Base-by-base conservation (phyloP, 1,140 invertebrate genomes). In the Daktulosphaira vitifoliae region DNA sequence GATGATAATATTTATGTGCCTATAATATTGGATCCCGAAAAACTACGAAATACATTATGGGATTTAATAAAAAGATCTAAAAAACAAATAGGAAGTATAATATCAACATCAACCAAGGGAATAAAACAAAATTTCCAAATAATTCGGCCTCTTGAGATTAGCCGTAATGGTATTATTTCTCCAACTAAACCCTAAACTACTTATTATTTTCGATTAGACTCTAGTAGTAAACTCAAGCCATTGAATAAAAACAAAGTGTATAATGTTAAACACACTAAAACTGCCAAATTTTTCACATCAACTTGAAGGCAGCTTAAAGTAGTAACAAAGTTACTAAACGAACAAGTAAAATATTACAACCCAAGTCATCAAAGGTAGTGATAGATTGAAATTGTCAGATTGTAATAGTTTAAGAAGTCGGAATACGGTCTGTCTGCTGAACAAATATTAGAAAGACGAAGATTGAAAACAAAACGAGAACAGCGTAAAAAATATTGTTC, bases 371-470 rank as follows among this genome's bases (percentile, higher is more conserved):
- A 29, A 29, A 0, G 18, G 50, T n/a, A 64, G 38, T 38, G 68
- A 53, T 15, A 48, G 67, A 25, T 26, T 65, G 22, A 54, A 65
- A 18, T 51, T 72, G 1, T 70, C 71, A 13, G 52, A 50, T 3
- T 72, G 71, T 48, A 71, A 71, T 33, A 70, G 71, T 15, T 66
- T 71, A 2, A 52, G 69, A n/a, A n/a, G 6, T 71, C 71, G 9
- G 70, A 71, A 50, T 72, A 72, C 56, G 71, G 71, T 11, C 54
- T 72, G 9, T 70, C 66, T 38, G 70, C 68, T 0, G 71, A 72
- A 46, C 70, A 71, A 42, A 65, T 72, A 1, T 46, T 67, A 38
- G 70, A 72, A 25, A 68, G 70, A 25, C 46, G 37, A 1, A 59
- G 26, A 3, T 16, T 16, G 4, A 59, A 26, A 50, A 46, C 22